These are phyloP conservation scores for Drosophila pseudotakahashii DNA, from an alignment of 2,888 invertebrate species.

Conservation along the genomic window DNA sequence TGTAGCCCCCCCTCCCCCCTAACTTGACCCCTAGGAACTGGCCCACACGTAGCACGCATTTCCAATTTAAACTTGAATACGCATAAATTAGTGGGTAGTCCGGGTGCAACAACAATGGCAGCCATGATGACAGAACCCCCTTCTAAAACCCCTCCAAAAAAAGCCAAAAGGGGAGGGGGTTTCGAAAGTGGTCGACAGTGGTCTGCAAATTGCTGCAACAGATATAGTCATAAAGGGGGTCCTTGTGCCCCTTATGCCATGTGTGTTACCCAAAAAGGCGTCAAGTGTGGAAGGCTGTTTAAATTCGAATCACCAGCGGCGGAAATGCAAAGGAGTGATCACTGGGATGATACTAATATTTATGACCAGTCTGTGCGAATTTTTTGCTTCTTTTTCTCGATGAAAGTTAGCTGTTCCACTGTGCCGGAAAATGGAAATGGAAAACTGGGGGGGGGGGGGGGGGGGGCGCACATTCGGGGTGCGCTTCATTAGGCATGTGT, in stretches of 20 bases:
- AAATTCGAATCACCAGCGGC: neutral
- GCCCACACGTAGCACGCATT: slow-evolving; percentile 63
- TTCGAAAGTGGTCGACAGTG: slow-evolving; percentile 25
- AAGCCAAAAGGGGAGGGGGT: neutral
- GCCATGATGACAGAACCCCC: slow-evolving; percentile 29
- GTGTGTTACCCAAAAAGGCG: slow-evolving; percentile 21
- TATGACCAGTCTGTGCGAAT: too few species aligned
- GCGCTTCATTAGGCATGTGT: slow-evolving; percentile 46
- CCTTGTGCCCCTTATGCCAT: neutral
- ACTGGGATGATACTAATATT: too few species aligned
- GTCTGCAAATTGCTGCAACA: slow-evolving; percentile 33
- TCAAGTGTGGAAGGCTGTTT: slow-evolving; percentile 9
- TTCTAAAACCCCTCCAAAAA: neutral
- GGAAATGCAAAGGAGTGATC: neutral
- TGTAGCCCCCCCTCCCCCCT: neutral
- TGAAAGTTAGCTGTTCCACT: neutral
- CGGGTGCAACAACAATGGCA: slow-evolving; percentile 26
- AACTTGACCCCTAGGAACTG: slow-evolving; percentile 12
- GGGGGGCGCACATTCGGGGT: slow-evolving; percentile 1
- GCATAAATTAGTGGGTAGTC: slow-evolving; percentile 73
- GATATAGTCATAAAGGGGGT: slow-evolving; percentile 29
- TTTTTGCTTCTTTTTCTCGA: too few species aligned
- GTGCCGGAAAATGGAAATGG: neutral
- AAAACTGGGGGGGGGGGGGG: neutral
- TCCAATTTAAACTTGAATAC: slow-evolving; percentile 75